Base-by-base conservation (phyloP, 2,113 vertebrate genomes). In the Natator depressus region DNA sequence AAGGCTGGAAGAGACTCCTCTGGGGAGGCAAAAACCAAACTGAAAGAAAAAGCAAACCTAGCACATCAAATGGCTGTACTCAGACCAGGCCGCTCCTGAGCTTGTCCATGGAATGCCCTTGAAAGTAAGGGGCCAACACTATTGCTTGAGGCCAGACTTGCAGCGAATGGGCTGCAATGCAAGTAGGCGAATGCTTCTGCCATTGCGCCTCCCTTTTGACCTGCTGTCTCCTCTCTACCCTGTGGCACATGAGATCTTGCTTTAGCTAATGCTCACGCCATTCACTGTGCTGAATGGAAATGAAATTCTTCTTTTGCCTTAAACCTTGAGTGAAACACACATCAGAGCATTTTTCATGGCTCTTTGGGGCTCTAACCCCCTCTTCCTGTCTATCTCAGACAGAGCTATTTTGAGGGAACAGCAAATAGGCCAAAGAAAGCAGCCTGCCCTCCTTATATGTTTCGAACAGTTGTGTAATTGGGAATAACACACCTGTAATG, bases 391-490 rank as follows among this genome's bases (percentile, higher is more conserved):
- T 90, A 42, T 54, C 72, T 82, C 38, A 53, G 31, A 72, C 88
- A 53, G 76, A 76, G 93, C 94, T 82, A 75, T 81, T 84, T 53
- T 35, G 42, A 47, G 53, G 90, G 78, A 90, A 53, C 88, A 91
- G 91, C 90, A 85, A 76, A 83, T 0, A 47, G 93, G 90, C 76
- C 90, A 93, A 91, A 78, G 90, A 85, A 94, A 95, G 93, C 94
- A 92, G 90, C 95, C 55, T 27, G 0, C 94, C 93, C 75, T 84
- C 88, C 84, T 19, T 88, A 88, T 69, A 96, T 92, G 86, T 93
- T 94, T 50, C 87, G 59, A 91, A 88, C 90, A 95, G 96, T 92
- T 94, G 94, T 62, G 47, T 89, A 78, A 84, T 84, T 88, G 88
- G 29, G 62, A 82, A 75, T 38, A 57, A 29, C 42, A 57, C 10